phyloP scores from a whole-genome alignment of 1,140 invertebrate genomes.

The Alviniconcha marisindica region DNA sequence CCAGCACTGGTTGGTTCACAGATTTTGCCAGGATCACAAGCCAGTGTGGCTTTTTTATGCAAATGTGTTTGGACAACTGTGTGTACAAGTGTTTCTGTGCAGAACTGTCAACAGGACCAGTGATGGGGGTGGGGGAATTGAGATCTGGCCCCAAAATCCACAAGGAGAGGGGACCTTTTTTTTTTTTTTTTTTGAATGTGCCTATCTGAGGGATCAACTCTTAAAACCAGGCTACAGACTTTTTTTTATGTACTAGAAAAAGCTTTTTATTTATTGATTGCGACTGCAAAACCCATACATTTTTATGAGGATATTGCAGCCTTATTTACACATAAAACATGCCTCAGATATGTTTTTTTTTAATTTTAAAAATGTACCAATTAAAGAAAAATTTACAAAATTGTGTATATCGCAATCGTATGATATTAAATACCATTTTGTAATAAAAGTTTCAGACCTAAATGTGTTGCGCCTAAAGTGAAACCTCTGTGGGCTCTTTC shows the following conservation, averaged over 20 bases:
- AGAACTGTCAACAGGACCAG: no score
- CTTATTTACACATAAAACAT: conserved; percentile 36
- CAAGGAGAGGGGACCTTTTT: conserved; percentile 13
- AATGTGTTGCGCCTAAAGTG: conserved; percentile 30
- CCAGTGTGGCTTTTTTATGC: no score
- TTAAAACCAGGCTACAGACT: conserved; percentile 38
- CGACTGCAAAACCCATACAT: conserved; percentile 23
- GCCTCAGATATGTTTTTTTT: conserved; percentile 33
- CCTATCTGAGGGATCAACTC: conserved; percentile 35
- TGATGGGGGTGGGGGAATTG: neutral
- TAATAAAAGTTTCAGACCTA: conserved; percentile 47
- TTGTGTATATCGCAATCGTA: conserved; percentile 44
- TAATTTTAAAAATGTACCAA: conserved; percentile 36
- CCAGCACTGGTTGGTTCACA: no score
- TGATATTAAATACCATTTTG: conserved; percentile 49
- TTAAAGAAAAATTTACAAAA: conserved; percentile 33
- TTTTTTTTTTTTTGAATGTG: conserved; percentile 27
- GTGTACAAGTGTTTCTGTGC: no score
- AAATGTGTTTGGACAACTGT: no score
- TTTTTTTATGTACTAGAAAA: conserved; percentile 25
- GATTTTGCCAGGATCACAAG: no score
- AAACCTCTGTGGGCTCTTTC: neutral
- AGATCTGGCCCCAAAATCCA: conserved; percentile 33
- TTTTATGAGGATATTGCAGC: conserved; percentile 37
- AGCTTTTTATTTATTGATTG: conserved; percentile 47